Evolutionary conservation across 2,797 vertebrate genomes (phyloP).

Genomic region (Rhinoraja longicauda): DNA sequence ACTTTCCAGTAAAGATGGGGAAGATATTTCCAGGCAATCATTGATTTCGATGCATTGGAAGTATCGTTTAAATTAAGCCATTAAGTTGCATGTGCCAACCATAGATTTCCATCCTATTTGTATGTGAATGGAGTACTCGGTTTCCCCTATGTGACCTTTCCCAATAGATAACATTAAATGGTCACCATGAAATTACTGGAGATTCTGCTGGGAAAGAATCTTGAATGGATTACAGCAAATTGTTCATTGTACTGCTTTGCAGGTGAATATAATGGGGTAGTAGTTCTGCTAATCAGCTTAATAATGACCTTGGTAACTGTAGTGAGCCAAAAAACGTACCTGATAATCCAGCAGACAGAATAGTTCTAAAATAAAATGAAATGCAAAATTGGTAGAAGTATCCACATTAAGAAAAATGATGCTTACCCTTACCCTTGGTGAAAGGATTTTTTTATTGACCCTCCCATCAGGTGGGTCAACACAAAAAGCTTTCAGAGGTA

Average conservation of each 20-base stretch:
- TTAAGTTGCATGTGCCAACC: not conserved
- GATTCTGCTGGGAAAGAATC: not conserved
- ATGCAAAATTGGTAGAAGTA: not conserved
- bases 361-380: not conserved
- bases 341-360: not conserved
- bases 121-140: not conserved
- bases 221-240: not conserved
- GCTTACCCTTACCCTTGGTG: not conserved
- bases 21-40: constrained; percentile 24
- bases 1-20: constrained; percentile 21
- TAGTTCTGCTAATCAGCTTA: too few species aligned
- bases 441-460: too few species aligned
- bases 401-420: not conserved
- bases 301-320: not conserved
- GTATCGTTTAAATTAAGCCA: not conserved
- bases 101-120: not conserved
- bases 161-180: not conserved
- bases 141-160: not conserved
- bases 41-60: constrained; percentile 20
- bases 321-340: not conserved
- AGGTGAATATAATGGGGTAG: not conserved
- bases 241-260: not conserved
- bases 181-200: not conserved
- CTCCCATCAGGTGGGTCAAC: not conserved
- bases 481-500: not conserved